Base-by-base conservation (phyloP, 2,797 vertebrate species). In the Pantherophis alleghaniensis region DNA sequence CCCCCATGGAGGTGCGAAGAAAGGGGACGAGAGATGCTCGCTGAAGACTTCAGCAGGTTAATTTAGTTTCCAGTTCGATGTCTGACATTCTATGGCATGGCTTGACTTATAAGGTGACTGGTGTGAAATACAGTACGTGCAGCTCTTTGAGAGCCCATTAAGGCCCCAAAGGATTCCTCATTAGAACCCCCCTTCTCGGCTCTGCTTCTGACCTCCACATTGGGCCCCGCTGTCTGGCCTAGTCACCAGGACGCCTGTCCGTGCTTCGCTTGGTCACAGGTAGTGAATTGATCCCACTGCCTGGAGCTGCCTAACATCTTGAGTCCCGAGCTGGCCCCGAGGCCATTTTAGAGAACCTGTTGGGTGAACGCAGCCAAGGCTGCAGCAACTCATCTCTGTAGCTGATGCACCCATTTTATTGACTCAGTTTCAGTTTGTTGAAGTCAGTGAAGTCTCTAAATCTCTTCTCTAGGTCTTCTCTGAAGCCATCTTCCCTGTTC, bases 61-160 rank as follows among this genome's bases (percentile, higher is more conserved):
- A 69, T 87, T 86, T 89, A 88, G 56, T 92, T 90, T 26, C 60
- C 47, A 26, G 51, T 88, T 95, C 74, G 20, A 91, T 59, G 26
- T 24, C 32, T 88, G 74, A 55, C 28, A 28, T 66, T 92, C 86
- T 47, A 9, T 86, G 92, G 56, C 53, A 92, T 88, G 79, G 2
- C 1, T 26, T 53, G 60, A 47, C 42, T 51, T n/a, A 28, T 16
- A 28, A 56, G 55, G 26, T 9, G 74, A 24, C 2, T 47, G 74
- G 37, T 18, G 0, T 22, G 74, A 47, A 22, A 47, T 83, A 5
- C 56, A 66, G 51, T 18, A 79, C 66, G 24, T 60, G 51, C 66
- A 26, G 42, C 16, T 87, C 83, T 83, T 91, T 55, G 89, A 47
- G 22, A 0, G 56, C 3, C 13, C 91, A 94, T 96, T 79, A 92